A percentile compares a stretch with the other conserved stretches of the same genome.
phyloP scores from a whole-genome alignment of 2,797 vertebrate species.

The Alectoris magna region DNA sequence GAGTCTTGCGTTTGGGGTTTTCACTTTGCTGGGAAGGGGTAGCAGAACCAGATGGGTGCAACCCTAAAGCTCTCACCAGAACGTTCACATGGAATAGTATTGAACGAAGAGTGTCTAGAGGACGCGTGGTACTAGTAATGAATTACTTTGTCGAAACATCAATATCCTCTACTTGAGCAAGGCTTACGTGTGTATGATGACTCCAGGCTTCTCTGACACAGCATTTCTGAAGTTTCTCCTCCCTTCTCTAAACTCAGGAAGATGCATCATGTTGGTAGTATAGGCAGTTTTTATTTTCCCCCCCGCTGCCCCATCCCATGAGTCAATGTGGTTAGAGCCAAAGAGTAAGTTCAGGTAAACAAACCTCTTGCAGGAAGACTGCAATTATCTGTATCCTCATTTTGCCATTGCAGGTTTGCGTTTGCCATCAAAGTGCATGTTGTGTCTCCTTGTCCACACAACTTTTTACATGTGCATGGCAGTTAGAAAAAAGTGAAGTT shows the following conservation, averaged over 20 bases:
- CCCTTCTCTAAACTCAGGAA: not conserved
- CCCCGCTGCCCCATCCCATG: not conserved
- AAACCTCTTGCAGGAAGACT: not conserved
- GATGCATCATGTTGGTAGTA: not conserved
- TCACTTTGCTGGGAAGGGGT: not conserved
- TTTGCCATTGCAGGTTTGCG: conserved; percentile 54
- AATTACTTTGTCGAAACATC: not conserved
- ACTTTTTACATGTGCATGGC: conserved; percentile 63
- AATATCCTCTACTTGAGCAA: not conserved
- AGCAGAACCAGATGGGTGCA: not conserved
- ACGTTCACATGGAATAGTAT: not conserved
- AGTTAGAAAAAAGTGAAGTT: not conserved
- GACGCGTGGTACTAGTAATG: accelerated
- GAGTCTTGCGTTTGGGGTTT: not conserved
- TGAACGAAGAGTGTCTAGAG: not conserved
- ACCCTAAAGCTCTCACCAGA: not conserved
- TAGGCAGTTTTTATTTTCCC: not conserved
- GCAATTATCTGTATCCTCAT: not conserved
- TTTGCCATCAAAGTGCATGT: conserved; percentile 69
- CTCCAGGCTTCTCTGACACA: not conserved
- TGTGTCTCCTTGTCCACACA: conserved; percentile 60
- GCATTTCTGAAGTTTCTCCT: not conserved
- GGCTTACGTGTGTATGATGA: accelerated
- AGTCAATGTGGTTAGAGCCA: not conserved
- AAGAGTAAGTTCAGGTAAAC: not conserved